Evolutionary conservation across 2,113 vertebrate species (phyloP), one percentile per base, ranked within the genome.

Genomic region (Sarotherodon lohbergeri): DNA sequence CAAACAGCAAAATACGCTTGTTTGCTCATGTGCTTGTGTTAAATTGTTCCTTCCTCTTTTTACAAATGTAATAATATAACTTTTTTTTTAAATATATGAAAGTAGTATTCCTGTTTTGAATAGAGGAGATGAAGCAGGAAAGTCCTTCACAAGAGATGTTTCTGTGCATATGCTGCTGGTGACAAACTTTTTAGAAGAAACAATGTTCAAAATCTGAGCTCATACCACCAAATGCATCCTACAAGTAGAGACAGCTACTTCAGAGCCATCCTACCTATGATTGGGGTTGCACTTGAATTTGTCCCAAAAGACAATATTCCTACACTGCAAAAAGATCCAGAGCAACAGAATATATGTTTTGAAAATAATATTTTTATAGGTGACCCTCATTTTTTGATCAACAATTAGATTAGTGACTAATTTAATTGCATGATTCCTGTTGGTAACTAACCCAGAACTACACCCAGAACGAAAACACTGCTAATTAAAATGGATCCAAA

Each of bases 371-470:
- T 71, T 24, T 14, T 43, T 41, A 71, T 24, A 71, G 1, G 7
- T 9, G 36, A 22, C 12, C 7, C n/a, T 0, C 36, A 34, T 63
- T 22, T 16, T 16, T 71, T 9, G 39, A 71, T 43, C n/a, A 71
- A 71, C 39, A 71, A 16, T 71, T 71, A 71, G 66, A 71, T 71
- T 43, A 43, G 43, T 1, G 7, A 27, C 5, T 16, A 71, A 27
- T 68, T 68, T 39, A 14, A 9, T 9, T 41, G 34, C 34, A 22
- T 4, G 19, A 13, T 68, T 68, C 41, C 4, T 68, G 4, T 41
- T 41, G 0, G 0, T 41, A 71, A 71, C 66, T 48, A 48, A 48
- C 22, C 27, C 34, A 0, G 9, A 63, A 0, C 1, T 36, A 9
- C 9, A 73, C 6, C 11, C 36, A 6, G 36, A 43, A 22, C 41